Conservation (phyloP, 1,140 invertebrate species). For the Aphelenchoides fujianensis region DNA sequence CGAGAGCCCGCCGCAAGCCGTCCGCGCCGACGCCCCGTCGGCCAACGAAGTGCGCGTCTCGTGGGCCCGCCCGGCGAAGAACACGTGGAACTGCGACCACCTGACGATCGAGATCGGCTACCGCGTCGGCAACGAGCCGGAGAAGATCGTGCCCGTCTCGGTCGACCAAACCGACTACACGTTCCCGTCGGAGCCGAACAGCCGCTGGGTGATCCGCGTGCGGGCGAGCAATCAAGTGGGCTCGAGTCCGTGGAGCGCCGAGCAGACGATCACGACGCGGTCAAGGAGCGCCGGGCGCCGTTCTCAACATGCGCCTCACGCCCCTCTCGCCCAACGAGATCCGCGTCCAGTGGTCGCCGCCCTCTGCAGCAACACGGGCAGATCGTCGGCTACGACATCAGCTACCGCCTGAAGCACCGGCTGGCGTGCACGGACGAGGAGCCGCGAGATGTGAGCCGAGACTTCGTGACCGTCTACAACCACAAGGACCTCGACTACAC, state of each 20-base stretch:
- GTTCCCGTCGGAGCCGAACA: conserved; percentile 62
- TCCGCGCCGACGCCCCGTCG: conserved; percentile 57
- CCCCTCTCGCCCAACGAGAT: conserved; percentile 61
- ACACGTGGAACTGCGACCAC: conserved; percentile 59
- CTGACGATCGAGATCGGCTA: conserved; percentile 59
- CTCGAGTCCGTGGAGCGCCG: conserved; percentile 52
- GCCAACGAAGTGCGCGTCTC: conserved; percentile 59
- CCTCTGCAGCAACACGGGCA: conserved; percentile 47
- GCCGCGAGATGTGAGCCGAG: conserved; percentile 60
- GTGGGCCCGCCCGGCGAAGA: conserved; percentile 59
- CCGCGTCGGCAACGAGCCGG: conserved; percentile 54
- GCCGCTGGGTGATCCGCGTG: conserved; percentile 53
- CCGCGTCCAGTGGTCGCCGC: conserved; percentile 53
- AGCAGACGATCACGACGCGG: conserved; percentile 58
- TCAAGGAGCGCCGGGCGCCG: conserved; percentile 59
- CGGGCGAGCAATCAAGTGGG: conserved; percentile 58
- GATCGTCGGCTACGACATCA: conserved; percentile 62
- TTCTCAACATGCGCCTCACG: conserved; percentile 53
- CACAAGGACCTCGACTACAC: conserved; percentile 62
- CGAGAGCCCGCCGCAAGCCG: conserved; percentile 53
- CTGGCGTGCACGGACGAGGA: conserved; percentile 61
- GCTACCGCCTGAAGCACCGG: conserved; percentile 60
- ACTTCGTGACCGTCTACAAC: conserved; percentile 62
- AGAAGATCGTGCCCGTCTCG: conserved; percentile 54
- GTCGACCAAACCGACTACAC: conserved; percentile 58